Percentiles rank a stretch among this genome's conserved stretches.
These are phyloP conservation scores for Sigmodon hispidus DNA, from an alignment of 2,113 vertebrate genomes.

Conservation along the genomic window DNA sequence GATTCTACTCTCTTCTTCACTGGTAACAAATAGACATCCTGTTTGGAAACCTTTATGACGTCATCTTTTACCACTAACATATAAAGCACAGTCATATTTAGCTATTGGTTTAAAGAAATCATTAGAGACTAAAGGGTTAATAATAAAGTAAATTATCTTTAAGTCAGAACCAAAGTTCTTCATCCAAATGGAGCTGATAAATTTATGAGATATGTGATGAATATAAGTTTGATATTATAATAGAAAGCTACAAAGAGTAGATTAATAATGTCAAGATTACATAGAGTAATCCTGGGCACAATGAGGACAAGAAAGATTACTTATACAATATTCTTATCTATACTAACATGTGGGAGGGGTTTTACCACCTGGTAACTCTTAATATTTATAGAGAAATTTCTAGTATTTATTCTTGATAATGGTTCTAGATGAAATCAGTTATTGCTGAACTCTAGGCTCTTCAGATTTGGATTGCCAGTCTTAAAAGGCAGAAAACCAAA, in stretches of 20 bases:
- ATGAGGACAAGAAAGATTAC: background rate
- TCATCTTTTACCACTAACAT: background rate
- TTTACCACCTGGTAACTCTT: background rate
- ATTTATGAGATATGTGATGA: background rate
- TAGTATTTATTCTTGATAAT: background rate
- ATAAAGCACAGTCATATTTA: background rate
- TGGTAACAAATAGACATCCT: background rate
- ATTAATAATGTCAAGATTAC: background rate
- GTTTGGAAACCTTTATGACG: background rate
- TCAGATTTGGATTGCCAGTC: background rate
- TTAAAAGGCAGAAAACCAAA: background rate
- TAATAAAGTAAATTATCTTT: background rate
- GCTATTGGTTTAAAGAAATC: background rate
- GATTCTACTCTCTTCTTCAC: background rate
- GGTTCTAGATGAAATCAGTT: background rate
- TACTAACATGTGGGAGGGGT: background rate
- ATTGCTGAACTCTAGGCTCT: background rate
- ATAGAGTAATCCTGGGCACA: background rate
- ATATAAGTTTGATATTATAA: background rate
- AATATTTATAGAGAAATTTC: background rate
- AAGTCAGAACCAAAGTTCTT: background rate
- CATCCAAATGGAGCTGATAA: background rate
- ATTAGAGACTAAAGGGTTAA: background rate
- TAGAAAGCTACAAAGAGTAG: background rate
- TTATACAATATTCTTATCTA: background rate